Evolutionary conservation across 2,113 vertebrate species (phyloP).

Genomic region (Plecturocebus donacophilus): DNA sequence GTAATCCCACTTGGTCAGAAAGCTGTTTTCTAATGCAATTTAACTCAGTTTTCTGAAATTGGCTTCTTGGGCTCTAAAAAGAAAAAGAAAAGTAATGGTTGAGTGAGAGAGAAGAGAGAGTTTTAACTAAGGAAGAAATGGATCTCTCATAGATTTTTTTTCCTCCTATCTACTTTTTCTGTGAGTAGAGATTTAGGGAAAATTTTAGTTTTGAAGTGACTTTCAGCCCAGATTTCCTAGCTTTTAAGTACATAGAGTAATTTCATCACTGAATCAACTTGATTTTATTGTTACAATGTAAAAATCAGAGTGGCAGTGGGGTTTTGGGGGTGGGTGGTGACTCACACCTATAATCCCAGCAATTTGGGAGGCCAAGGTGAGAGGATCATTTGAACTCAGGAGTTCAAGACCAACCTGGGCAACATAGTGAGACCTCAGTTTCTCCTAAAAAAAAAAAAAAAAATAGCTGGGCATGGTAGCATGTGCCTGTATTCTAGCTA

Average conservation of each 20-base stretch:
- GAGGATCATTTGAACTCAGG: no score
- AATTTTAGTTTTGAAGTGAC: neutral
- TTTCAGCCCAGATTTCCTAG: neutral
- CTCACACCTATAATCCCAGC: no score
- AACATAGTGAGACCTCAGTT: no score
- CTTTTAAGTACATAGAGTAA: neutral
- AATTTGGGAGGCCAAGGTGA: no score
- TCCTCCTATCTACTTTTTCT: neutral
- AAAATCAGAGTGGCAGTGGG: no score
- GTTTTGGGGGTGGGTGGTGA: no score
- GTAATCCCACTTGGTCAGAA: neutral
- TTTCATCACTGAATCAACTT: neutral
- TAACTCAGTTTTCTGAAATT: constrained; percentile 45
- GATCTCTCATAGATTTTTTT: neutral
- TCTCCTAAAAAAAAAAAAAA: no score
- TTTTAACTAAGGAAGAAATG: neutral
- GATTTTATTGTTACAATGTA: constrained; percentile 11
- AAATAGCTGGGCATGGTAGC: no score
- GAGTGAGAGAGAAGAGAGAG: neutral
- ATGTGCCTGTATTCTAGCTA: no score
- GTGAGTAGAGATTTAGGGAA: neutral
- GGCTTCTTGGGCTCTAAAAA: neutral
- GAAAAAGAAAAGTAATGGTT: neutral
- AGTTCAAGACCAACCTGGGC: no score
- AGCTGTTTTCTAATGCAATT: constrained; percentile 11